Conservation (phyloP, 2,113 vertebrate species). For the Brevimyrus niger region DNA sequence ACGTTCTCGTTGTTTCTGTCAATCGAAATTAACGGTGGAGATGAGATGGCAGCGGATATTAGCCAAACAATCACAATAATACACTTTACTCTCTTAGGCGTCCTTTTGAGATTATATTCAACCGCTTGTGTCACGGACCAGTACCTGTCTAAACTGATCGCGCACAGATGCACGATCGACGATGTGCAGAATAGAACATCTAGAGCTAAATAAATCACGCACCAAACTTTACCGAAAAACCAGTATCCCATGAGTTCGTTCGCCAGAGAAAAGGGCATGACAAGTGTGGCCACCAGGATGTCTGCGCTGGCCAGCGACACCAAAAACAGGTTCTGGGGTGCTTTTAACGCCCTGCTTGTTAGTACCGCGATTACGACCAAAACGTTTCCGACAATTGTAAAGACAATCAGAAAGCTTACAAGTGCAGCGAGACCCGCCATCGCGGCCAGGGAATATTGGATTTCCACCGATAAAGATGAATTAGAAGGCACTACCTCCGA, state of each 20-base stretch:
- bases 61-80: conserved; percentile 82
- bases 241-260: conserved; percentile 93
- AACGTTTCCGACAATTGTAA: conserved; percentile 83
- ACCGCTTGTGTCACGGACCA: conserved; percentile 91
- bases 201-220: conserved; percentile 81
- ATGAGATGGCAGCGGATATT: conserved; percentile 84
- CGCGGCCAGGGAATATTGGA: conserved; percentile 68
- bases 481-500: conserved; percentile 36
- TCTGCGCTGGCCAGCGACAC: conserved; percentile 88
- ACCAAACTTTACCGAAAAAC: conserved; percentile 89
- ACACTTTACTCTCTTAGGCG: conserved; percentile 77
- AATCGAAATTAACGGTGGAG: conserved; percentile 74
- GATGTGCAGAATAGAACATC: conserved; percentile 91
- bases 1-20: conserved; percentile 59
- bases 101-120: conserved; percentile 87
- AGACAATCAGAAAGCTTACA: conserved; percentile 80
- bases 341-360: conserved; percentile 79
- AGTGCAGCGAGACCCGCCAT: conserved; percentile 69
- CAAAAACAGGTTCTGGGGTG: conserved; percentile 88
- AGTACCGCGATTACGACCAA: conserved; percentile 85
- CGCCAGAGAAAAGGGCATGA: conserved; percentile 90
- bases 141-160: conserved; percentile 90
- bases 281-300: conserved; percentile 86
- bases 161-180: conserved; percentile 87
- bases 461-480: conserved; percentile 51